Evolutionary conservation across 2,113 vertebrate species (phyloP), one percentile per base, ranked within the genome.

Genomic region (Psammodynastes pulverulentus): DNA sequence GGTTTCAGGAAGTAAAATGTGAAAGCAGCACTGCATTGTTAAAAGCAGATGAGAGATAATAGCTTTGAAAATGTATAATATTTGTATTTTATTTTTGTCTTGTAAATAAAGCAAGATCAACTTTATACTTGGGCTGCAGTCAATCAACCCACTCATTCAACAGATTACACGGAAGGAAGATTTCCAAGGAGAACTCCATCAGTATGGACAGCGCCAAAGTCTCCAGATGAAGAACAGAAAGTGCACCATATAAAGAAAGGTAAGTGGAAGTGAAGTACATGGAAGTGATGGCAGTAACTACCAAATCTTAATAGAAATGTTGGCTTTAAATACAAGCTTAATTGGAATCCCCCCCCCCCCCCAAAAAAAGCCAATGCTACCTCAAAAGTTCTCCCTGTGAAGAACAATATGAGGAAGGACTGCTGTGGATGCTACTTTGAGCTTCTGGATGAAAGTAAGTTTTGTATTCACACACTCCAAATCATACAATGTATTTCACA

Each of bases 81-180:
- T 86, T 89, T 51, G 43, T 92, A 8, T 86, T 39, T 90, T 95
- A 49, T 24, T 79, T 52, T 26, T 56, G 9, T 86, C 92, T 72
- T 85, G 87, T 43, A 29, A 53, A 90, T 90, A 67, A 91, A 99
- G 99, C 98, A 99, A 97, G 98, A 99, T 96, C 98, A 99, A 94
- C 97, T 99, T 94, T 99, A 99, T 46, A 99, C 98, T 39, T 99
- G 99, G 99, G 98, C 99, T 91, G 98, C 99, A 12, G 98, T 99
- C 67, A 99, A 97, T 95, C 99, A 99, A 96, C 99, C 99, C 1
- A 97, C 98, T 52, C 98, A 98, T 93, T 98, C 98, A 3, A 90
- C 98, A 92, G 98, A 99, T 94, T 97, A 97, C 53, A 91, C 97
- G 0, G 98, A 99, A 94, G 98, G 97, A 17, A 98, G 96, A 92